A percentile compares a stretch with the other conserved stretches of the same genome.
These are phyloP conservation scores for Cheilosia pagana DNA, from an alignment of 2,888 invertebrate species.

Conservation along the genomic window DNA sequence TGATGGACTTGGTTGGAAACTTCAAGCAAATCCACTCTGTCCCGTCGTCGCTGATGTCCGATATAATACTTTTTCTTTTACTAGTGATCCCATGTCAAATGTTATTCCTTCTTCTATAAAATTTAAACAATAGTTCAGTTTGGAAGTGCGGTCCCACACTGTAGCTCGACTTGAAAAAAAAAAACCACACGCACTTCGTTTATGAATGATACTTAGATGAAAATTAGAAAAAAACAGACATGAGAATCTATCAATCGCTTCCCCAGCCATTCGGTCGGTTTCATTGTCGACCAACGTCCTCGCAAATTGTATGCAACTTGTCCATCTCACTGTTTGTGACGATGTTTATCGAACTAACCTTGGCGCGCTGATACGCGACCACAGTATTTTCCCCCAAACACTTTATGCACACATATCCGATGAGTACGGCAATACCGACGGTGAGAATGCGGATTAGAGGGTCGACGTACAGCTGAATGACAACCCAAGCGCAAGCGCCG, in stretches of 20 bases:
- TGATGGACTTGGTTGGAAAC: too few species aligned
- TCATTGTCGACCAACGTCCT: slow-evolving; percentile 80
- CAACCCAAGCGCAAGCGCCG: slow-evolving; percentile 91
- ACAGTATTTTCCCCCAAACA: slow-evolving; percentile 94
- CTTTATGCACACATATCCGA: slow-evolving; percentile 94
- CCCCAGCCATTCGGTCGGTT: slow-evolving; percentile 10
- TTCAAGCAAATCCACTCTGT: too few species aligned
- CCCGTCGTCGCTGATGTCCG: too few species aligned
- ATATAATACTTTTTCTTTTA: too few species aligned
- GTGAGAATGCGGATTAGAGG: slow-evolving; percentile 91
- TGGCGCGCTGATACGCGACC: slow-evolving; percentile 95
- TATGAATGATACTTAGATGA: slow-evolving; percentile 14
- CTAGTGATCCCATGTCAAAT: background rate
- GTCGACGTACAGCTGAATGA: slow-evolving; percentile 90
- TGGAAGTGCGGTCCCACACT: background rate
- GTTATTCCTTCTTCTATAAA: background rate
- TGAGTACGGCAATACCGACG: slow-evolving; percentile 91
- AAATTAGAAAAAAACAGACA: slow-evolving; percentile 24
- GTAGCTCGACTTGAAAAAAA: slow-evolving; percentile 1
- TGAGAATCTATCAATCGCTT: slow-evolving; percentile 36
- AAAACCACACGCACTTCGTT: background rate
- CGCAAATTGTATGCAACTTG: slow-evolving; percentile 83
- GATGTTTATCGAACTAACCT: slow-evolving; percentile 93
- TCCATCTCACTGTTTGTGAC: slow-evolving; percentile 83
- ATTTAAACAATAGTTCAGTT: background rate